A percentile compares a stretch with the other conserved stretches of the same genome.
These are phyloP conservation scores for Anolis apletophallus DNA, from an alignment of 2,797 vertebrate genomes.

Conservation along the genomic window DNA sequence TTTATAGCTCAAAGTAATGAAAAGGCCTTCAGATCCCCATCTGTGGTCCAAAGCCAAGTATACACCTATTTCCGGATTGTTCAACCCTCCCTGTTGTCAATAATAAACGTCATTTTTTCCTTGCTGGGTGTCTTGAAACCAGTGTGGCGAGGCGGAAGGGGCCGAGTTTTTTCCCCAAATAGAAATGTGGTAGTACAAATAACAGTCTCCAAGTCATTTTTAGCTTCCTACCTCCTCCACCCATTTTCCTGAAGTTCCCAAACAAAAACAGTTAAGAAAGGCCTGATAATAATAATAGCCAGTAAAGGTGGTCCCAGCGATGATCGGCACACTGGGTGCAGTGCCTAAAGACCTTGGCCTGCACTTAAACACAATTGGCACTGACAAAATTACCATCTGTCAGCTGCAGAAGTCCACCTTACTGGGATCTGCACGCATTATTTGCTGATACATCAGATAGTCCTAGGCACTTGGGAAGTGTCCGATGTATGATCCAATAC, in stretches of 20 bases:
- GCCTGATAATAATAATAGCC: no score
- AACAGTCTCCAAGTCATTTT: constrained; percentile 8
- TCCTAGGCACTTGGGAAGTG: no score
- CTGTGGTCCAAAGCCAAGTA: not conserved
- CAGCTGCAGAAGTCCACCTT: no score
- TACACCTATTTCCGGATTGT: constrained; percentile 20
- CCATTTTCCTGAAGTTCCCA: not conserved
- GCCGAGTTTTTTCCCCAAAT: not conserved
- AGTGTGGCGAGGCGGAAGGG: not conserved
- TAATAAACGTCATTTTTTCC: constrained; percentile 27
- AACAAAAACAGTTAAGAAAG: constrained; percentile 17
- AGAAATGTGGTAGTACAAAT: not conserved
- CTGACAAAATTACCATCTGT: no score
- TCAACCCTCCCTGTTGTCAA: not conserved
- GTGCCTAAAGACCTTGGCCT: no score
- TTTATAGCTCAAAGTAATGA: constrained; percentile 13
- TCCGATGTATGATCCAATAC: no score
- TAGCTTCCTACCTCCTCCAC: fast-evolving
- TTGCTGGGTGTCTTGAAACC: not conserved
- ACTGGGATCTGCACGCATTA: no score
- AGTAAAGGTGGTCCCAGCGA: no score
- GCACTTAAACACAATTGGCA: no score
- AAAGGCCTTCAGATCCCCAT: constrained; percentile 33
- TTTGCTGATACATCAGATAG: no score
- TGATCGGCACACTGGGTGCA: no score